A percentile compares a stretch with the other conserved stretches of the same genome.
phyloP scores from a whole-genome alignment of 2,888 invertebrate genomes.

The Cataglyphis altisquamis region DNA sequence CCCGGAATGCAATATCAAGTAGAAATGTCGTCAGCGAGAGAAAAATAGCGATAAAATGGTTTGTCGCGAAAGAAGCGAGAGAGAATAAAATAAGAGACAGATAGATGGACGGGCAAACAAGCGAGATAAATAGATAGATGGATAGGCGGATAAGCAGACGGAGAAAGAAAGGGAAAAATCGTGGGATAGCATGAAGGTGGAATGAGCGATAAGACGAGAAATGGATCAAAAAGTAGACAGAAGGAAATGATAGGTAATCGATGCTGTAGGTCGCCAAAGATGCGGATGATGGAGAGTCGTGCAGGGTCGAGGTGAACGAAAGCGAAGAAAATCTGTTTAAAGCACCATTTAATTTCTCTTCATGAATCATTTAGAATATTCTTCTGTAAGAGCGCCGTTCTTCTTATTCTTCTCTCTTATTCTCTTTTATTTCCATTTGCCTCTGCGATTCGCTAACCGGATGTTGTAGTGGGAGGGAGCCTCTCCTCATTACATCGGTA shows the following conservation, averaged over 20 bases:
- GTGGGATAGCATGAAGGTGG: not conserved
- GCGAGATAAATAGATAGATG: slow-evolving; percentile 44
- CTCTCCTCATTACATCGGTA: slow-evolving; percentile 75
- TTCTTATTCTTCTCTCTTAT: slow-evolving; percentile 54
- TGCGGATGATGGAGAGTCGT: slow-evolving; percentile 31
- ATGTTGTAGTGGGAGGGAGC: slow-evolving; percentile 49
- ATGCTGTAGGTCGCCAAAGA: slow-evolving; percentile 53
- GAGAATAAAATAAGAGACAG: slow-evolving; percentile 12
- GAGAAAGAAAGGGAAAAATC: slow-evolving; percentile 45
- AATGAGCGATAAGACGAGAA: slow-evolving; percentile 21
- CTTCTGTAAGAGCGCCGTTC: slow-evolving; percentile 49
- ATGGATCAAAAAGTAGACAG: slow-evolving; percentile 16
- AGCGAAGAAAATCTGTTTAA: slow-evolving; percentile 67
- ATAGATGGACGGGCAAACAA: not conserved
- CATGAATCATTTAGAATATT: slow-evolving; percentile 77
- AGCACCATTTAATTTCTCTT: slow-evolving; percentile 77
- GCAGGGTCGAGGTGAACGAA: slow-evolving; percentile 55
- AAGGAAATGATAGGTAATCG: slow-evolving; percentile 61
- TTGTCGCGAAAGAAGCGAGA: not conserved
- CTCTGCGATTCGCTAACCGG: slow-evolving; percentile 51
- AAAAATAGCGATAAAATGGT: slow-evolving; percentile 55
- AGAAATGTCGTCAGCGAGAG: slow-evolving; percentile 40
- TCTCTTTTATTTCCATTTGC: slow-evolving; percentile 51
- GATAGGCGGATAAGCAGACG: slow-evolving; percentile 44
- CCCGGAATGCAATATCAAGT: slow-evolving; percentile 55